Base-by-base conservation (phyloP, 2,797 vertebrate genomes). In the Rhinella marina region DNA sequence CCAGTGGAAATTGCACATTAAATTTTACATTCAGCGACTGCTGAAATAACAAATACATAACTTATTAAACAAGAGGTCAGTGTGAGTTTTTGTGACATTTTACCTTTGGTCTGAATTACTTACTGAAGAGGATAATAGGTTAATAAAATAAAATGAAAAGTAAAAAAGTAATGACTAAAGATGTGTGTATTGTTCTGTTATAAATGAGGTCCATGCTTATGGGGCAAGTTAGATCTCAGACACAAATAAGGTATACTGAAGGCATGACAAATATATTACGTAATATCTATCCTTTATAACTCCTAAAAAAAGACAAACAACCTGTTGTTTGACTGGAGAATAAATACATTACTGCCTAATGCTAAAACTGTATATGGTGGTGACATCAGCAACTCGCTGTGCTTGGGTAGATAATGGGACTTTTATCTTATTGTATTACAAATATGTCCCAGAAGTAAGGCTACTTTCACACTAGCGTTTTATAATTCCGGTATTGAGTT, bases 1-100 rank as follows among this genome's bases (percentile, higher is more conserved):
- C 93, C 95, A 94, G 89, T 94, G 93, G 93, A 94, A 95, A 95
- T 92, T 92, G 92, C 66, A 88, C 87, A 94, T 94, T 94, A 85
- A 93, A 92, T 93, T 93, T 91, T 89, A 91, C 64, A 85, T 92
- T 94, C 93, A 92, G 94, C 93, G 92, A 91, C 91, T 91, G 90
- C 93, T 94, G 90, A 93, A 95, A 95, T 93, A 94, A 95, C 93
- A 95, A 93, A 92, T 17, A 0, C 73, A 77, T 90, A 84, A 90
- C 85, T 91, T 91, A 75, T 86, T 82, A 89, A 56, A 90, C 86
- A 88, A 90, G 87, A 19, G 29, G 89, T 81, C 52, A 80, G 88
- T 87, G 88, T 90, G 91, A 92, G 59, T 77, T 75, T 82, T 89
- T 14, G 56, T 48, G 14, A 82, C 89, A 90, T 88, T 29, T 88